A percentile compares a stretch with the other conserved stretches of the same genome.
These are phyloP conservation scores for Sorex araneus DNA, from an alignment of 2,113 vertebrate species.

Conservation along the genomic window DNA sequence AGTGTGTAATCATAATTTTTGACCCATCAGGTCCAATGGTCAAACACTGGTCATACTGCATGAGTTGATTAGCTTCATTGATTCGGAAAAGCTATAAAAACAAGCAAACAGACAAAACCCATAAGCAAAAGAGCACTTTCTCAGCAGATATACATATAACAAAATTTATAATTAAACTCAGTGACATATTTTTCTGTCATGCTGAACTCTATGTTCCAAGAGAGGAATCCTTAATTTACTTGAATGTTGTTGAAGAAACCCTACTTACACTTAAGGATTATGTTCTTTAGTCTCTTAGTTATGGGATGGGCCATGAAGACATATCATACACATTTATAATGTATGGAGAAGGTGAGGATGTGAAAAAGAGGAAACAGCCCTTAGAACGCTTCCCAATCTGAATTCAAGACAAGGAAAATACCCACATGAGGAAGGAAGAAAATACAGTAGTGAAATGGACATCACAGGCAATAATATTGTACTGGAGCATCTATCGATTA, in stretches of 20 bases:
- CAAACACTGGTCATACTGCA: conserved; percentile 99
- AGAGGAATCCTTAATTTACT: not conserved
- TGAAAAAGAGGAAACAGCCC: conserved; percentile 17
- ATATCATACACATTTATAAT: conserved; percentile 46
- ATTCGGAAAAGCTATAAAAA: conserved; percentile 95
- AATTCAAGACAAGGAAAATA: conserved; percentile 52
- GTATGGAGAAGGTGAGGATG: conserved; percentile 44
- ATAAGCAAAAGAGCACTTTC: conserved; percentile 32
- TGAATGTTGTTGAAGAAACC: not conserved
- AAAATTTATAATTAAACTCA: not conserved
- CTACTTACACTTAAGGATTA: conserved; percentile 9
- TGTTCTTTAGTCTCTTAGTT: not conserved
- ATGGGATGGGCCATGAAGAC: conserved; percentile 34
- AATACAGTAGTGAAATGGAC: conserved; percentile 32
- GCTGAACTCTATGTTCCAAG: conserved; percentile 12
- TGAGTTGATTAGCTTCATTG: conserved; percentile 97
- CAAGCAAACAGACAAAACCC: not conserved
- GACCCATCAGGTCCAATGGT: conserved; percentile 93
- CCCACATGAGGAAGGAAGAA: not conserved
- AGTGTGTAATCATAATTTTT: conserved; percentile 95
- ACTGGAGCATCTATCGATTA: not conserved
- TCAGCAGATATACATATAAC: not conserved
- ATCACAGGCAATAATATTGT: not conserved
- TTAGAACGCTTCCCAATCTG: conserved; percentile 47
- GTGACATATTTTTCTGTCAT: conserved; percentile 35